These are phyloP conservation scores for Andricus curvator DNA, from an alignment of 2,888 invertebrate species.

Conservation along the genomic window DNA sequence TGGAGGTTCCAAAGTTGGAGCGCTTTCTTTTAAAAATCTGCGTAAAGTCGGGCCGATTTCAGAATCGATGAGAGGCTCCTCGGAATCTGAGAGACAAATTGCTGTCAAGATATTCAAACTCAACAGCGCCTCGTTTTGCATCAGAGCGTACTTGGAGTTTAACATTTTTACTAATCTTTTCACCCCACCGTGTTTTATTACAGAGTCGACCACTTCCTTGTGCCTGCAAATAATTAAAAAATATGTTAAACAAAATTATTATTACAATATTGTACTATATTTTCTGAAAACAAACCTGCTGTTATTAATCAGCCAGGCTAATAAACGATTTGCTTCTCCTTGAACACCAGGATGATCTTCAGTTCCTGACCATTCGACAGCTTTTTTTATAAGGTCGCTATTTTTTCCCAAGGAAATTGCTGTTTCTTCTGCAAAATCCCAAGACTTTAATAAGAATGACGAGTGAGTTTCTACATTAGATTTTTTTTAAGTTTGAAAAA, in stretches of 20 bases:
- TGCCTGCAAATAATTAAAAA: slow-evolving; percentile 64
- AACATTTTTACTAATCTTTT: slow-evolving; percentile 90
- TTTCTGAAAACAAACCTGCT: slow-evolving; percentile 79
- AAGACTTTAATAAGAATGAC: slow-evolving; percentile 7
- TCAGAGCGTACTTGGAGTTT: slow-evolving; percentile 89
- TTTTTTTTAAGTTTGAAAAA: neutral
- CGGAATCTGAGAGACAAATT: slow-evolving; percentile 70
- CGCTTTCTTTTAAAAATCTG: slow-evolving; percentile 79
- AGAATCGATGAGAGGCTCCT: slow-evolving; percentile 76
- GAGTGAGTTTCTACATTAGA: neutral
- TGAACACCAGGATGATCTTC: slow-evolving; percentile 91
- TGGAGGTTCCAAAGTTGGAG: slow-evolving; percentile 79
- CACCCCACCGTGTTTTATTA: slow-evolving; percentile 83
- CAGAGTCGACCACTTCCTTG: slow-evolving; percentile 77
- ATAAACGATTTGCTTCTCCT: slow-evolving; percentile 88
- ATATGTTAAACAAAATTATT: neutral
- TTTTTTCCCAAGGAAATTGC: slow-evolving; percentile 84
- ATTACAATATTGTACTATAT: neutral
- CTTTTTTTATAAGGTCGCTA: slow-evolving; percentile 82
- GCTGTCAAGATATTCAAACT: slow-evolving; percentile 84
- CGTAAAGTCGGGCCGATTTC: slow-evolving; percentile 80
- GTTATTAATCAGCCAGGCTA: slow-evolving; percentile 89
- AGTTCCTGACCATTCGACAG: slow-evolving; percentile 88
- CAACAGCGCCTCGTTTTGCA: slow-evolving; percentile 91
- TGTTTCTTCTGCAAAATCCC: slow-evolving; percentile 82